phyloP scores from a whole-genome alignment of 2,113 vertebrate species.

The Hydrochoerus hydrochaeris region DNA sequence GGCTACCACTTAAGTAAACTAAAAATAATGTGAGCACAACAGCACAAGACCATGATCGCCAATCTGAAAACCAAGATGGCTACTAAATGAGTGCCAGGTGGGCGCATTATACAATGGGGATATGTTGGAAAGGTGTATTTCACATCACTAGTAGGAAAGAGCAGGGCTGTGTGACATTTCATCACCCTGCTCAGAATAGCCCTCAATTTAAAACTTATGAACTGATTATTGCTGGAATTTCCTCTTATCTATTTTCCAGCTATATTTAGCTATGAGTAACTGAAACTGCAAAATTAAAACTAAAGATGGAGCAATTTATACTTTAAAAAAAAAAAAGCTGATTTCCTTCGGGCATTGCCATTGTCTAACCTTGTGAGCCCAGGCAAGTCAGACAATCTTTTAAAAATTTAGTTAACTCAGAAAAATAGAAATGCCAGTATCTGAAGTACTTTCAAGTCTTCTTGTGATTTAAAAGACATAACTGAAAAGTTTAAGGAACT shows the following conservation, averaged over 20 bases:
- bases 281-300: neutral
- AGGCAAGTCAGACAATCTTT: neutral
- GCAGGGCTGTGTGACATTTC: neutral
- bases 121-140: neutral
- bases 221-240: neutral
- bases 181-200: neutral
- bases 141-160: neutral
- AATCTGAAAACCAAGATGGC: neutral
- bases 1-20: neutral
- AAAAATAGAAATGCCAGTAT: neutral
- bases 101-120: neutral
- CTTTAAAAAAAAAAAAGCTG: neutral
- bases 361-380: neutral
- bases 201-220: neutral
- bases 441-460: slow-evolving; percentile 1
- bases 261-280: neutral
- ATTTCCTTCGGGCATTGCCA: neutral
- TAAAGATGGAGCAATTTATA: neutral
- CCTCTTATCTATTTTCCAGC: neutral
- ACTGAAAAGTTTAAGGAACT: slow-evolving; percentile 2
- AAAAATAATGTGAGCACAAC: too few species aligned
- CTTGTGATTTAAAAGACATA: neutral
- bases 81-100: neutral
- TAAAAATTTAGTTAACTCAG: neutral
- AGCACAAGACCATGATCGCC: neutral